Evolutionary conservation across 92 coral and sea anemone species (phyloP), one percentile per base, ranked within the genome.

Genomic region (Phenganax stokvisi): DNA sequence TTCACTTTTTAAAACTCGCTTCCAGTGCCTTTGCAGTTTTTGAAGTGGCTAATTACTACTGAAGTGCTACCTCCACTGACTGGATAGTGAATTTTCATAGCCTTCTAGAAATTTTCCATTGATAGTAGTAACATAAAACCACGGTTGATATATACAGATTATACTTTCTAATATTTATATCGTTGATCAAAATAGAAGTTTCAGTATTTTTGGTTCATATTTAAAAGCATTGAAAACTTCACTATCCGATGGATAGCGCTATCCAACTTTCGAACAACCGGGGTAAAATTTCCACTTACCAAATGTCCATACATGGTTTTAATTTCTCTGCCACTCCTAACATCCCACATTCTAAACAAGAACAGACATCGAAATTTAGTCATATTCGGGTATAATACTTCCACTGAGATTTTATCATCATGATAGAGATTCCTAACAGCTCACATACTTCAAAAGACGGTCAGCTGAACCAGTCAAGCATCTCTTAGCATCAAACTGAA

Each of bases 401-500:
- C 47, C 10, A 13, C 9, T 54, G 55, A 51, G 65, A 51, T 57
- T 37, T 2, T 37, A 37, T 37, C 47, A 37, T 37, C 47, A 37
- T 0, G 47, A 5, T 37, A 37, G 47, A 37, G 5, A 37, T 37
- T 37, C 47, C 47, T 37, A 37, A 1, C 5, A 5, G 47, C 5
- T 5, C 47, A 37, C 2, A 47, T 83, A 93, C 98, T 97, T 86
- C 56, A 94, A 67, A 15, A 91, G 88, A 47, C 99, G 89, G 84
- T 96, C 99, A 65, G 97, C 83, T 3, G 99, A 96, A 10, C 99
- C 97, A 17, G 99, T 91, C 31, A 96, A 80, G 53, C 92, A 88
- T 71, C 99, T 84, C 74, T 90, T 88, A 13, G 75, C 81, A 81
- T 96, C 99, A 85, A 96, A 96, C 91, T 96, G 97, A n/a, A 96